Percentiles rank a stretch among this genome's conserved stretches.
Evolutionary conservation across 2,797 vertebrate species (phyloP).

Genomic region (Pseudopleuronectes americanus): DNA sequence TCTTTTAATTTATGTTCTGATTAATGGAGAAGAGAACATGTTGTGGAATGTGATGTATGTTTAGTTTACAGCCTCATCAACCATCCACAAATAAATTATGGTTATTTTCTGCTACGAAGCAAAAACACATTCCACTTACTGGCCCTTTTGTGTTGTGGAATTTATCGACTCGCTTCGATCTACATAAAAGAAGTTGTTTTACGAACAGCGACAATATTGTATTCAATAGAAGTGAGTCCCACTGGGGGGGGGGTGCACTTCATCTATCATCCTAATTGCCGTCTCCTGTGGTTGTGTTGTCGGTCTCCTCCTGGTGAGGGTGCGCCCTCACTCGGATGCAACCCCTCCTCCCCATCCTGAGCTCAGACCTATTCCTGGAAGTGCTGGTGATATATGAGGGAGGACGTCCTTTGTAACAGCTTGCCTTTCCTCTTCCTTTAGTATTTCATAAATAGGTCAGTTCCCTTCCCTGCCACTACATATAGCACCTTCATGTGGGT

Average conservation of each 20-base stretch:
- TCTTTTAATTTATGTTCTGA: too few relatives aligned
- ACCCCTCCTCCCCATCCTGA: constrained; percentile 4
- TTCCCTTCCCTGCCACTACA: constrained; percentile 6
- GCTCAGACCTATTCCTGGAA: constrained; percentile 59
- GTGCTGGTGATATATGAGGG: constrained; percentile 38
- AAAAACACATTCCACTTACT: too few relatives aligned
- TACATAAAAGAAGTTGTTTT: neutral
- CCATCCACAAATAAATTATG: too few relatives aligned
- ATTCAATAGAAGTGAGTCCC: neutral
- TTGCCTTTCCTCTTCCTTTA: constrained; percentile 28
- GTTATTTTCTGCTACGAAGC: too few relatives aligned
- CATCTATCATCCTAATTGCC: constrained; percentile 25
- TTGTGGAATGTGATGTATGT: too few relatives aligned
- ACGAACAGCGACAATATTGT: neutral
- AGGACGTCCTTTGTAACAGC: constrained; percentile 60
- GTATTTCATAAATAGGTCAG: constrained; percentile 31
- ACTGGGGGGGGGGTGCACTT: neutral
- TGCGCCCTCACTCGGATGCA: constrained; percentile 10
- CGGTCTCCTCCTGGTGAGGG: constrained; percentile 14
- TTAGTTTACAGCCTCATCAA: too few relatives aligned
- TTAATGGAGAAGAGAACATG: too few relatives aligned
- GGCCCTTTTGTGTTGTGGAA: too few relatives aligned
- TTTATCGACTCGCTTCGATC: too few relatives aligned
- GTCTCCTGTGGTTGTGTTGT: neutral
- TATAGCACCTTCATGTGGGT: neutral